These are phyloP conservation scores for Meloidogyne floridensis DNA, from an alignment of 1,140 invertebrate species.

Conservation along the genomic window DNA sequence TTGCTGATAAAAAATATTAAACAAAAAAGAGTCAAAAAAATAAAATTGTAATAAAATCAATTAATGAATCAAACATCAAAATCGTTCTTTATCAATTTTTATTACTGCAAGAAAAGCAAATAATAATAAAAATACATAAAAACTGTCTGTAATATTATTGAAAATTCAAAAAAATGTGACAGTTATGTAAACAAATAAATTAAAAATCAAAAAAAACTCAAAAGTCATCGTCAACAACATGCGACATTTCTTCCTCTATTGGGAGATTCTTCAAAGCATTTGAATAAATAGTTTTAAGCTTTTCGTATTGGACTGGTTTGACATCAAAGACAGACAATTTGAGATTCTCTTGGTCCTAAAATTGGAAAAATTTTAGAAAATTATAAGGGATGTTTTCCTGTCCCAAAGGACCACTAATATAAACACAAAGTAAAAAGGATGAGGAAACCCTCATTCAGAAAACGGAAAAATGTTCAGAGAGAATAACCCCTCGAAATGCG, in stretches of 20 bases:
- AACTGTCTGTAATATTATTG: too few relatives aligned
- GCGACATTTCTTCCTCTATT: background rate
- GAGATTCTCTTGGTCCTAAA: conserved; percentile 8
- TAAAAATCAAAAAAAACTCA: background rate
- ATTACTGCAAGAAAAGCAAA: background rate
- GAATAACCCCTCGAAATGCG: too few relatives aligned
- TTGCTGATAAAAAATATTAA: background rate
- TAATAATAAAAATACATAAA: background rate
- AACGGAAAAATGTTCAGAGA: too few relatives aligned
- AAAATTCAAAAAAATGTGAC: background rate
- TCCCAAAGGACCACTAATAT: conserved; percentile 95
- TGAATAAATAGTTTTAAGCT: background rate
- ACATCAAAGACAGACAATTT: background rate
- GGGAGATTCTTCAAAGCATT: background rate
- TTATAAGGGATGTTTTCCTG: conserved; percentile 75
- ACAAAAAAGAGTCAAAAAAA: background rate
- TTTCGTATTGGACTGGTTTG: background rate
- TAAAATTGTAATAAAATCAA: background rate
- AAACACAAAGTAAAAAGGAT: conserved; percentile 66
- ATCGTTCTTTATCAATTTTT: background rate
- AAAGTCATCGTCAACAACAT: background rate
- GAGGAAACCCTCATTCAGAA: too few relatives aligned
- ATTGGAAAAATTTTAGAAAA: conserved; percentile 12
- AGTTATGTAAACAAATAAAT: background rate
- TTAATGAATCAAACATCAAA: background rate